Percentiles rank a stretch among this genome's conserved stretches.
phyloP scores from a whole-genome alignment of 2,888 invertebrate genomes.

The Dusona sp. region DNA sequence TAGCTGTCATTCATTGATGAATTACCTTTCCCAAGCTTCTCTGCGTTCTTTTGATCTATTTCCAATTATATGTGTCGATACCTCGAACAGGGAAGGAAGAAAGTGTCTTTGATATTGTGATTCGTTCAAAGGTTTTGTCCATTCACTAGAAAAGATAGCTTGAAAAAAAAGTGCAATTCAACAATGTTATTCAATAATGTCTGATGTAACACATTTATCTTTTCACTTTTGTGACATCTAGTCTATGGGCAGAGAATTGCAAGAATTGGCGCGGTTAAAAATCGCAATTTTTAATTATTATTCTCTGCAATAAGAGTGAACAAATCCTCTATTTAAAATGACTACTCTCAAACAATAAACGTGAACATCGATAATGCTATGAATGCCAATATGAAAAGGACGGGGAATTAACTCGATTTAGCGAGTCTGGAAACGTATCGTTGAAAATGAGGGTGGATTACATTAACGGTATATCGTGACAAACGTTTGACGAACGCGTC shows the following conservation, averaged over 20 bases:
- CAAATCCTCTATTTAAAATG: background rate
- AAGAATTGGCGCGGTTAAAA: background rate
- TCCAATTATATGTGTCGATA: conserved; percentile 11
- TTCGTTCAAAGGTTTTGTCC: background rate
- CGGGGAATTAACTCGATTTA: background rate
- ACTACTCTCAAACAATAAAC: background rate
- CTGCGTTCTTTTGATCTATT: background rate
- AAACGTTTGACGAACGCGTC: conserved; percentile 16
- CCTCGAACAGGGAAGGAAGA: background rate
- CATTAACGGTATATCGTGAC: conserved; percentile 14
- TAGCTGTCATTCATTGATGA: conserved; percentile 2
- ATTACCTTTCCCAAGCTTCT: background rate
- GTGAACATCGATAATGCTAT: background rate
- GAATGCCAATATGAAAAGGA: background rate
- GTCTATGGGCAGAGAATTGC: background rate
- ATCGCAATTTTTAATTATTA: background rate
- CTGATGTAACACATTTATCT: background rate
- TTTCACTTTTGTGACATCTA: background rate
- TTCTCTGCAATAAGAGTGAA: background rate
- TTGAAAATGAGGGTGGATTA: conserved; percentile 34
- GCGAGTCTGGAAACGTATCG: conserved; percentile 12
- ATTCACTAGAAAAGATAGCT: background rate
- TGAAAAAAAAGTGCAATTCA: background rate
- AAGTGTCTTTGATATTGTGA: background rate
- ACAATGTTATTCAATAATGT: background rate